Evolutionary conservation across 2,797 vertebrate genomes (phyloP).

Genomic region (Echeneis naucrates): DNA sequence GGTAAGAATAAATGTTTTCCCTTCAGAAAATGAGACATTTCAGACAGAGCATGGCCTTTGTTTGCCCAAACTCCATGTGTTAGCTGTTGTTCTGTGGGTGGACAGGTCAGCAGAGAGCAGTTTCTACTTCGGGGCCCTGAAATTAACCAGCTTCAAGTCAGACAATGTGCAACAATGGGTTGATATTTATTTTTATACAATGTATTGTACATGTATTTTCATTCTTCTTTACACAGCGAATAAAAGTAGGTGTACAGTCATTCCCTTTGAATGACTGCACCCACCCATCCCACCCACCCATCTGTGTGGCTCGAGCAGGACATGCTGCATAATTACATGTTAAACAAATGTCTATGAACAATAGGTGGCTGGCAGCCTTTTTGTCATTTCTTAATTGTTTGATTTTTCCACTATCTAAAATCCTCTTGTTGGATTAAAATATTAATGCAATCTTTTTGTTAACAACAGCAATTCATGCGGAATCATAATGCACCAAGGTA

Average conservation of each 20-base stretch:
- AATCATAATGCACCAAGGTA: slow-evolving; percentile 29
- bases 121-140: slow-evolving; percentile 14
- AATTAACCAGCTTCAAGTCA: slow-evolving; percentile 2
- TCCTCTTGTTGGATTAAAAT: slow-evolving; percentile 29
- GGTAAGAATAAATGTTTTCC: background rate
- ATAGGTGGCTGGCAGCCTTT: slow-evolving; percentile 32
- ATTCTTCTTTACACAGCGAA: slow-evolving; percentile 13
- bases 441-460: slow-evolving; percentile 41
- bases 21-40: slow-evolving; percentile 5
- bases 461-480: slow-evolving; percentile 42
- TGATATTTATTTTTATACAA: background rate
- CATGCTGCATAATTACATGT: slow-evolving; percentile 39
- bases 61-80: background rate
- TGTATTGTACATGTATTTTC: slow-evolving; percentile 14
- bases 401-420: slow-evolving; percentile 36
- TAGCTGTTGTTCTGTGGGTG: slow-evolving; percentile 2
- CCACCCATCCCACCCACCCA: slow-evolving; percentile 28
- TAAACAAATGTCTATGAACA: slow-evolving; percentile 26
- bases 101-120: background rate
- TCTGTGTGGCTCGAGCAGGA: slow-evolving; percentile 14
- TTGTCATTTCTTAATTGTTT: slow-evolving; percentile 48
- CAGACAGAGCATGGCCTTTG: slow-evolving; percentile 5
- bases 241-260: slow-evolving; percentile 20
- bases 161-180: background rate
- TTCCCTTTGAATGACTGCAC: slow-evolving; percentile 20